Conservation (phyloP, 2,113 vertebrate genomes). For the Petrocephalus microphthalmus region DNA sequence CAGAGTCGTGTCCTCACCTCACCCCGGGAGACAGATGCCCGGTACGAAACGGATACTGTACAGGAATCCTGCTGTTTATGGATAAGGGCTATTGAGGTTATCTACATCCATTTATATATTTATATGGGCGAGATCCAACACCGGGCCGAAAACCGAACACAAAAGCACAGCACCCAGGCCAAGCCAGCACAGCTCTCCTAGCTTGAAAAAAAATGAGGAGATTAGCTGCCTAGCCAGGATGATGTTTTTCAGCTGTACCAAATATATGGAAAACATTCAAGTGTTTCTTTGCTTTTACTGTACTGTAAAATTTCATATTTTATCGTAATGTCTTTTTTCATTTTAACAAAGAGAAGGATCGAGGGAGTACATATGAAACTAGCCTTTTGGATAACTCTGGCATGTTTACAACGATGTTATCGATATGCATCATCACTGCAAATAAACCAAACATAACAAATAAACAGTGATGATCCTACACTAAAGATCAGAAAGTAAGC, state of each 20-base stretch:
- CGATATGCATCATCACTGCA: background rate
- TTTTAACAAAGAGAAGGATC: background rate
- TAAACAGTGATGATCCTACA: background rate
- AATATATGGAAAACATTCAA: background rate
- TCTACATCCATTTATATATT: background rate
- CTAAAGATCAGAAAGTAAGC: background rate
- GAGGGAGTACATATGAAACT: background rate
- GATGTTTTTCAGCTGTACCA: background rate
- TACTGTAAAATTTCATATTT: background rate
- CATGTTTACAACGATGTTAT: background rate
- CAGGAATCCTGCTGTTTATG: slow-evolving; percentile 6
- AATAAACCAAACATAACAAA: background rate
- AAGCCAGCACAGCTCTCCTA: background rate
- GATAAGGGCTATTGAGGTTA: background rate
- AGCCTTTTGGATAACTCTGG: background rate
- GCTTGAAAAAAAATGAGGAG: background rate
- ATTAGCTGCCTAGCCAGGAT: background rate
- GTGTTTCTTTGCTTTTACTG: background rate
- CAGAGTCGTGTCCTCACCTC: background rate
- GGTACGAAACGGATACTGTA: background rate
- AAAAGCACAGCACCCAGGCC: background rate
- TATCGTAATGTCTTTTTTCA: background rate
- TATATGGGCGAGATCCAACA: background rate
- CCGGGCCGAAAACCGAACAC: background rate
- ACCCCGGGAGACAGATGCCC: slow-evolving; percentile 1